Base-by-base conservation (phyloP, 2,797 vertebrate genomes). In the Poecilia gillii region DNA sequence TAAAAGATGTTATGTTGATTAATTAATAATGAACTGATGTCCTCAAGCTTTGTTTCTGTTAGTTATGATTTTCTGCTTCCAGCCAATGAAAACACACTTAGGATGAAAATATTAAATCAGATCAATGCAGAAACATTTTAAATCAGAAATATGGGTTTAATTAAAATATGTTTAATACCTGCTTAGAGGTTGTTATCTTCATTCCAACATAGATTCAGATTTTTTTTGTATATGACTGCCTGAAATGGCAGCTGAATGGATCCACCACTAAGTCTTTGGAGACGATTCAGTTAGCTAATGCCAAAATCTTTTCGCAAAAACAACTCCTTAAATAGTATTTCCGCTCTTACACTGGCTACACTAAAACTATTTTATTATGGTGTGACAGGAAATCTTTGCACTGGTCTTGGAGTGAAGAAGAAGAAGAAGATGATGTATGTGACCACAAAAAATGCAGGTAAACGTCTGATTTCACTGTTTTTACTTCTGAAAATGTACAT, bases 391-490 rank as follows among this genome's bases (percentile, higher is more conserved):
- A 95, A 97, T 71, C 94, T 99, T 6, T 99, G 98, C 0, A 96
- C 97, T 85, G 97, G 97, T 88, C 96, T 97, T 75, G 97, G 97
- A 16, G 96, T 96, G 39, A 99, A 96, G 93, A 99, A 97, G 91
- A 99, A 99, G 95, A 99, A 99, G 92, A 97, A 97, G 88, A 97
- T 99, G 96, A 99, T 99, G 98, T 99, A 99, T 78, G 91, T 99
- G 76, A 96, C 95, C 46, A 96, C 95, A 33, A 96, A 90, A 86
- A 96, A 96, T 53, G 94, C 95, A 94, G 94, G 96, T 96, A 84
- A 87, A n/a, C 41, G 18, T 45, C 31, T 36, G 25, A 20, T 47
- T 33, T 55, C 41, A n/a, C 7, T 12, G 0, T 55, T 55, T 46
- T 7, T 46, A 25, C 1, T 31, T 46, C 39, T n/a, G 25, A 45